Evolutionary conservation across 2,888 invertebrate species (phyloP).

Genomic region (Heliconius erato): DNA sequence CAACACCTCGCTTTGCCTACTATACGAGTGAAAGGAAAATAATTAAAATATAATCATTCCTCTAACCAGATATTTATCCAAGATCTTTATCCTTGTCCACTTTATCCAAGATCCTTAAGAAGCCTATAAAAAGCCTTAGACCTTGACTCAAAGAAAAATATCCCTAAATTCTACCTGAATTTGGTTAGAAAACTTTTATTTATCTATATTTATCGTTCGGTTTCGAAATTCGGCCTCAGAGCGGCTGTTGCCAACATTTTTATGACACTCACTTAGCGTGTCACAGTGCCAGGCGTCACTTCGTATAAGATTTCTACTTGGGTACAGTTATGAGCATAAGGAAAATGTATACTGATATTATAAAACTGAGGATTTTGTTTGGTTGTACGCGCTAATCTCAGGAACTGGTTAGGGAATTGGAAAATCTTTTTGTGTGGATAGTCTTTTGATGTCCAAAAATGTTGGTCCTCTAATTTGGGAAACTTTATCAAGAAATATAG

Average conservation of each 20-base stretch:
- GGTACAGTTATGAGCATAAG: not conserved
- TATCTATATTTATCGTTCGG: constrained; percentile 34
- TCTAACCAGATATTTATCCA: too few species aligned
- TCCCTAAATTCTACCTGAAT: not conserved
- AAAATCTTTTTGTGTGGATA: too few species aligned
- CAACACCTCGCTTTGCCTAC: too few species aligned
- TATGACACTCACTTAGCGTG: constrained; percentile 41
- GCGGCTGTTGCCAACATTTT: constrained; percentile 42
- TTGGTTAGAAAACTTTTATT: constrained; percentile 31
- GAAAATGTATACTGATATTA: too few species aligned
- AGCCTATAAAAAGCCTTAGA: not conserved
- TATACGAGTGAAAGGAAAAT: not conserved
- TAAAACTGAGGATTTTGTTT: too few species aligned
- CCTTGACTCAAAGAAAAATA: not conserved
- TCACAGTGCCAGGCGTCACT: constrained; percentile 41
- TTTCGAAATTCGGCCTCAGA: constrained; percentile 31
- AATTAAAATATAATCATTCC: not conserved
- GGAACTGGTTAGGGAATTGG: too few species aligned
- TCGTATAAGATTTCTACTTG: constrained; percentile 5
- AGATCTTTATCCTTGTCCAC: too few species aligned
- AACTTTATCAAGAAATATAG: too few species aligned
- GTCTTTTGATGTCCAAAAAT: too few species aligned
- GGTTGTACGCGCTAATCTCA: too few species aligned
- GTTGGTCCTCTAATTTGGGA: too few species aligned
- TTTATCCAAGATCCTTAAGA: not conserved